Evolutionary conservation across 2,797 vertebrate genomes (phyloP).

Genomic region (Dicrostonyx torquatus): DNA sequence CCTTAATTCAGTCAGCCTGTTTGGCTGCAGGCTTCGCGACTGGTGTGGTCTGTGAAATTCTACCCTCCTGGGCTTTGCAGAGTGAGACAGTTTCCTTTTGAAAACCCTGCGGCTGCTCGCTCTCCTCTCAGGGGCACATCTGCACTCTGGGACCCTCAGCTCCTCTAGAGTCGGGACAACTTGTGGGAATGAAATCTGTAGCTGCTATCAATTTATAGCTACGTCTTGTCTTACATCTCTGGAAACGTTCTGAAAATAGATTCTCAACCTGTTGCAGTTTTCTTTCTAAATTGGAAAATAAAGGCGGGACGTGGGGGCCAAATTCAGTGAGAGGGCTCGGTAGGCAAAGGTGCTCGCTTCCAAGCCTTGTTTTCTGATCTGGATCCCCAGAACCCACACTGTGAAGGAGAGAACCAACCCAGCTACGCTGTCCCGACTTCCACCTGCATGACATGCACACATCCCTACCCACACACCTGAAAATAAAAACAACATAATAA

Average conservation of each 20-base stretch:
- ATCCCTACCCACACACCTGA: neutral
- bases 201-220: neutral
- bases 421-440: neutral
- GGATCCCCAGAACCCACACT: neutral
- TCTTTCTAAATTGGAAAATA: neutral
- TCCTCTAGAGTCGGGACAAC: neutral
- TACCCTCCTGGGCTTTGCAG: conserved; percentile 22
- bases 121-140: neutral
- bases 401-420: neutral
- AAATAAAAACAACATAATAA: neutral
- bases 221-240: neutral
- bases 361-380: neutral
- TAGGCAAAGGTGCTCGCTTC: neutral
- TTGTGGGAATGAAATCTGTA: neutral
- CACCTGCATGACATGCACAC: neutral
- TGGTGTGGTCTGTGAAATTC: conserved; percentile 54
- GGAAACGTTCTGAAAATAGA: neutral
- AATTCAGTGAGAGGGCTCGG: neutral
- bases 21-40: conserved; percentile 44
- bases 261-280: neutral
- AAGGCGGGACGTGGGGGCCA: fast-evolving
- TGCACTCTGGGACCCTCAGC: neutral
- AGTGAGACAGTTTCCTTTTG: neutral
- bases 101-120: neutral
- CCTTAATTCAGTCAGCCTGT: conserved; percentile 72